Evolutionary conservation across 37 sponge, comb jelly and placozoan genomes (phyloP), one percentile per base, ranked within the genome.

Genomic region (Ianthella basta): DNA sequence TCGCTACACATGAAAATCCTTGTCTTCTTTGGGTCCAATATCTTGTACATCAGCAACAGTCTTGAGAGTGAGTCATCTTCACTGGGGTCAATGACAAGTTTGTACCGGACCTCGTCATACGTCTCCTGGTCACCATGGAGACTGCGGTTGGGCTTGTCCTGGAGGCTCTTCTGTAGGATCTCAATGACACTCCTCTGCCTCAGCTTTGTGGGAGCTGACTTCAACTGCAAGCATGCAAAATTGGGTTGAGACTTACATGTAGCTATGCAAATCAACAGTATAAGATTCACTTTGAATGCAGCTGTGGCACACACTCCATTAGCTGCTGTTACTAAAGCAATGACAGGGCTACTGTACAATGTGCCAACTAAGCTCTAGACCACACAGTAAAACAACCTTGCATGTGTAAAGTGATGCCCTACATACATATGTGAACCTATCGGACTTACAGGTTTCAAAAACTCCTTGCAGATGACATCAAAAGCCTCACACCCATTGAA

Each of bases 401-500:
- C 19, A 44, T 30, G 27, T 39, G 16, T 12, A 21, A 6, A 83
- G n/a, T n/a, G n/a, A n/a, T n/a, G n/a, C n/a, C n/a, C n/a, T 56
- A 56, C 59, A 2, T 23, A 14, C n/a, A 1, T n/a, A 33, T 16
- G 23, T 8, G 16, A 29, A 20, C 30, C 72, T 56, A 13, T 84
- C 14, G 32, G 10, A 35, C 82, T 84, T 57, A 44, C 50, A 44
- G 3, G 60, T 12, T 23, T 39, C 24, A 92, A 29, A 63, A 92
- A 92, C 53, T 37, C 56, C 18, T 61, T 80, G 74, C 89, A 89
- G 24, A 89, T 80, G 32, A 24, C 56, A 24, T 87, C 72, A 86
- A 92, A 92, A 25, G 78, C 60, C 0, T 89, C 90, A 55, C 59
- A 70, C 0, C 97, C 97, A 82, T 93, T 96, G 87, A 96, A 96